These are phyloP conservation scores for Oryctes rhinoceros DNA, from an alignment of 1,140 invertebrate species.

Conservation along the genomic window DNA sequence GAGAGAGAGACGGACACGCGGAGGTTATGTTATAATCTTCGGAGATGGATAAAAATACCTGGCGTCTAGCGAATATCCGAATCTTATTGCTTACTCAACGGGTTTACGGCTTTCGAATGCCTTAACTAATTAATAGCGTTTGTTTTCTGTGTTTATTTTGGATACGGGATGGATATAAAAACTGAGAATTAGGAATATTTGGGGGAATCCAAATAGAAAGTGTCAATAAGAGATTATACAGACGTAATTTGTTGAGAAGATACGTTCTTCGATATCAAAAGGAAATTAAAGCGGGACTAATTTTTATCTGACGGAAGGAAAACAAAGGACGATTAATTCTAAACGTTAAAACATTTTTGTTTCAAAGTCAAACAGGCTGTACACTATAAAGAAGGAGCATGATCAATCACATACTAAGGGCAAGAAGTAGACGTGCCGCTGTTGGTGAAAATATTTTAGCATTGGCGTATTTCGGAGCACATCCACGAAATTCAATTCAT, in stretches of 20 bases:
- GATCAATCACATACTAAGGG: no score
- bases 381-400: no score
- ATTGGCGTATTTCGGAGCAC: no score
- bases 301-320: neutral
- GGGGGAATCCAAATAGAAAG: neutral
- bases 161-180: conserved; percentile 17
- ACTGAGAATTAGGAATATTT: neutral
- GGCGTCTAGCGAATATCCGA: neutral
- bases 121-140: no score
- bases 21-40: conserved; percentile 24
- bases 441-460: no score
- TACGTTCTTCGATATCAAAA: neutral
- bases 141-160: no score
- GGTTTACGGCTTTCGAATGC: neutral
- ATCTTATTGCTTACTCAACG: neutral
- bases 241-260: no score
- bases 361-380: no score
- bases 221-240: no score
- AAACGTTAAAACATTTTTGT: neutral
- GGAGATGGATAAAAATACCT: conserved; percentile 10
- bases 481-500: no score
- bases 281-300: neutral
- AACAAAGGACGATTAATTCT: neutral
- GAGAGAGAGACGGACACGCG: neutral
- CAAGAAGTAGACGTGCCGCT: no score